Conservation (phyloP, 2,797 vertebrate species). For the Arnoldichthys spilopterus region DNA sequence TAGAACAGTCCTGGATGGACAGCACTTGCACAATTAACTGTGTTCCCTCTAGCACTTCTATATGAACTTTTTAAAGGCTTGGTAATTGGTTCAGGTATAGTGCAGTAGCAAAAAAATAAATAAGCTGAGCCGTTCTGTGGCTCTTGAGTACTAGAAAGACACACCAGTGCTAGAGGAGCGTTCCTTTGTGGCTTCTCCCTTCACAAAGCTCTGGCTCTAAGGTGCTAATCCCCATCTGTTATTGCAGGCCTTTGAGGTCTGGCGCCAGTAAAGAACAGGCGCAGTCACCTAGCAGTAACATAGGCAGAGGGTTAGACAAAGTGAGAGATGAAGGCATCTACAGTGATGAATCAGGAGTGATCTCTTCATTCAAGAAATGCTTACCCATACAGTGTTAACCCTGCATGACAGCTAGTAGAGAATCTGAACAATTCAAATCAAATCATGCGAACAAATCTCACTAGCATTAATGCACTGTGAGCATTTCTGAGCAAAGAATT, state of each 20-base stretch:
- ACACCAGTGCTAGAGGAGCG: neutral
- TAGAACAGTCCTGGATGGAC: neutral
- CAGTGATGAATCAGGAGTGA: neutral
- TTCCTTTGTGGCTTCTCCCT: conserved; percentile 6
- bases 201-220: neutral
- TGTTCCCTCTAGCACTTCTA: neutral
- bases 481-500: neutral
- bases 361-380: conserved; percentile 6
- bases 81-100: neutral
- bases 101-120: neutral
- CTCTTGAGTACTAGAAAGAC: neutral
- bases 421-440: neutral
- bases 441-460: conserved; percentile 2
- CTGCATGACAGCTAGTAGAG: neutral
- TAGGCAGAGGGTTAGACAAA: neutral
- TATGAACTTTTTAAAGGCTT: neutral
- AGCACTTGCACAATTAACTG: neutral
- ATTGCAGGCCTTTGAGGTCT: neutral
- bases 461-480: neutral
- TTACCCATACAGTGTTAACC: neutral
- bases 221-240: conserved; percentile 12
- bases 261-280: neutral
- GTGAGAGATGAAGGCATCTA: conserved; percentile 1
- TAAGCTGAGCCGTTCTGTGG: neutral
- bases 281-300: conserved; percentile 12